Evolutionary conservation across 2,113 vertebrate species (phyloP), one percentile per base, ranked within the genome.

Genomic region (Oreochromis tanganicae): DNA sequence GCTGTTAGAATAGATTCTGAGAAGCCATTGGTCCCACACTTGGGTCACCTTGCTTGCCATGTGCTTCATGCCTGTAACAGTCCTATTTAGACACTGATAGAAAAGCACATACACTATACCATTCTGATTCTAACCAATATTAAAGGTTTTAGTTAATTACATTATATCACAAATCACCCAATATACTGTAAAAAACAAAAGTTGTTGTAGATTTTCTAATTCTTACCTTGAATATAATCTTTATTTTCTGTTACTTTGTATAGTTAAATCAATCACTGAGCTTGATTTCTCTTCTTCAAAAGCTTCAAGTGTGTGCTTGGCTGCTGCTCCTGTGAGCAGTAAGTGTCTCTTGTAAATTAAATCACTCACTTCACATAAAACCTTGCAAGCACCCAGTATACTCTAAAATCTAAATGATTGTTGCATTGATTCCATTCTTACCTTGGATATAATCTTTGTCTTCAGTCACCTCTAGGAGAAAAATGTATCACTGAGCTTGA

Each of bases 21-120:
- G 50, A 38, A 34, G 80, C 85, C 88, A 93, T 91, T 88, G 52
- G 75, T 56, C 75, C 38, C 36, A 75, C 43, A 56, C 16, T 91
- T 59, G 90, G 90, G 87, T 94, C 94, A 95, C 89, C 91, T 90
- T 89, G 27, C 80, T 41, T 81, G 89, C 94, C 95, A 96, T 93
- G 95, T 96, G 96, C 93, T 95, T 78, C 66, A 29, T 63, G 17
- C 66, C 48, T 46, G 14, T 75, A 59, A 34, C 14, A 34, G 34
- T 46, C 16, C 56, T n/a, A 66, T 50, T 52, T 24, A 34, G 34
- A 81, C 17, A 55, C 14, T 57, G 19, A 11, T 59, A 6, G 1
- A 7, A 85, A 54, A 59, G 36, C 81, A 4, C 36, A 29, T 68
- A 21, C 59, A 27, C 17, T 83, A 66, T 61, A 9, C 21, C 6